Conservation (phyloP, 2,888 invertebrate genomes). For the Kryphioiulus occultus region DNA sequence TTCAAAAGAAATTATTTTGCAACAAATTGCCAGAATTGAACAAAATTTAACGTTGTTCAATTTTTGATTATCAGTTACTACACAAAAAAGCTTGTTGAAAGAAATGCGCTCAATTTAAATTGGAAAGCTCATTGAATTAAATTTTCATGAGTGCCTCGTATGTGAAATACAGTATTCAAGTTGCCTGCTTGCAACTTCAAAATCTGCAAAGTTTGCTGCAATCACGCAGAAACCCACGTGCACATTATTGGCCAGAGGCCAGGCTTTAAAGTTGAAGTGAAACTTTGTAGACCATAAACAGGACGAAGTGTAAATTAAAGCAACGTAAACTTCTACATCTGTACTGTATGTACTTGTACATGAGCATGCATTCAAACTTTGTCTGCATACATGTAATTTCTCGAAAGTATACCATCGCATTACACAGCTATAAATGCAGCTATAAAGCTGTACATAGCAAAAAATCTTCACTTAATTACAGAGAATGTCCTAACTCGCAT, state of each 20-base stretch:
- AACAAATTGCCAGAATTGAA: background rate
- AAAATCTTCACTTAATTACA: too few relatives aligned
- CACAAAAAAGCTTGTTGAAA: background rate
- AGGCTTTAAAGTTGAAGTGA: background rate
- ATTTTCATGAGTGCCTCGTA: background rate
- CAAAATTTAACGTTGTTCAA: too few relatives aligned
- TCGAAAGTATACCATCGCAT: too few relatives aligned
- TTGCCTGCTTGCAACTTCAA: background rate
- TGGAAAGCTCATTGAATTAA: background rate
- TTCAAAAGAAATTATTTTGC: background rate
- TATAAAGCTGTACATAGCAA: too few relatives aligned
- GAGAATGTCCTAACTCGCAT: too few relatives aligned
- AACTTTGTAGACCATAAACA: background rate
- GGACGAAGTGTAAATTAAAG: background rate
- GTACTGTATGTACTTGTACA: too few relatives aligned
- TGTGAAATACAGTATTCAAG: background rate
- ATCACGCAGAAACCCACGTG: background rate
- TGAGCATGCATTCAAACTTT: too few relatives aligned
- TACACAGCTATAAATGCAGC: too few relatives aligned
- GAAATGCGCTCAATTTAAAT: background rate
- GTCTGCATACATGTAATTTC: too few relatives aligned
- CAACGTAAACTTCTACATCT: too few relatives aligned
- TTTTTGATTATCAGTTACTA: too few relatives aligned
- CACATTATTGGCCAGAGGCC: background rate
- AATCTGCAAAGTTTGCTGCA: background rate